These are phyloP conservation scores for Therioaphis trifolii DNA, from an alignment of 2,888 invertebrate genomes.

Conservation along the genomic window DNA sequence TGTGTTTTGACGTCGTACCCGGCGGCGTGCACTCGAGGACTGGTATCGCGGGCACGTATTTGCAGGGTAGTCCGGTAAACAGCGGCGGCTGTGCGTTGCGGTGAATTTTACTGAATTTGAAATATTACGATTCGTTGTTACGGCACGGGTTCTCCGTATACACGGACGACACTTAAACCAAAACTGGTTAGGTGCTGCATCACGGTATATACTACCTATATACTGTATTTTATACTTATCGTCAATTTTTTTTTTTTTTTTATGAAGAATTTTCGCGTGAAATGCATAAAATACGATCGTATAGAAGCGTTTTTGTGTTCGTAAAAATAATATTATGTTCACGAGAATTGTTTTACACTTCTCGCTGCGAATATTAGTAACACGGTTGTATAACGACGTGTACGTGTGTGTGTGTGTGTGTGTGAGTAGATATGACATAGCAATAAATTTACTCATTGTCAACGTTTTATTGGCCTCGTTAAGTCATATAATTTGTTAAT, in stretches of 20 bases:
- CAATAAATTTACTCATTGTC: background rate
- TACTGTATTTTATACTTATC: slow-evolving; percentile 31
- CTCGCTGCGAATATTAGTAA: background rate
- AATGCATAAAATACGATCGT: slow-evolving; percentile 4
- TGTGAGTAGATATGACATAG: background rate
- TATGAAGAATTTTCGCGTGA: background rate
- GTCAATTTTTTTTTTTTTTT: background rate
- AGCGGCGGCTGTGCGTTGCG: background rate
- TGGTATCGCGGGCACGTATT: background rate
- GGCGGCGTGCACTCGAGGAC: too few relatives aligned
- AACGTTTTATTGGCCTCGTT: slow-evolving; percentile 1
- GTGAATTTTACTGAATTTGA: background rate
- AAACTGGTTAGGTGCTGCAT: background rate
- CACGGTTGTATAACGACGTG: background rate
- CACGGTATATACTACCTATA: background rate
- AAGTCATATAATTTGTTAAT: slow-evolving; percentile 19
- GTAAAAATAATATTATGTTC: background rate
- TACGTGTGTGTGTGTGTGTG: too few relatives aligned
- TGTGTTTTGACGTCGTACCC: too few relatives aligned
- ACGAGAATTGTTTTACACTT: background rate
- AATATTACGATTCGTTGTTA: background rate
- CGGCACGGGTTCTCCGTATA: background rate
- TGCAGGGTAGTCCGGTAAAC: background rate
- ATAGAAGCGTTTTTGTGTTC: background rate
- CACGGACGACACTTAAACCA: background rate